phyloP scores from a whole-genome alignment of 2,888 invertebrate species.

The Proisotoma minuta region DNA sequence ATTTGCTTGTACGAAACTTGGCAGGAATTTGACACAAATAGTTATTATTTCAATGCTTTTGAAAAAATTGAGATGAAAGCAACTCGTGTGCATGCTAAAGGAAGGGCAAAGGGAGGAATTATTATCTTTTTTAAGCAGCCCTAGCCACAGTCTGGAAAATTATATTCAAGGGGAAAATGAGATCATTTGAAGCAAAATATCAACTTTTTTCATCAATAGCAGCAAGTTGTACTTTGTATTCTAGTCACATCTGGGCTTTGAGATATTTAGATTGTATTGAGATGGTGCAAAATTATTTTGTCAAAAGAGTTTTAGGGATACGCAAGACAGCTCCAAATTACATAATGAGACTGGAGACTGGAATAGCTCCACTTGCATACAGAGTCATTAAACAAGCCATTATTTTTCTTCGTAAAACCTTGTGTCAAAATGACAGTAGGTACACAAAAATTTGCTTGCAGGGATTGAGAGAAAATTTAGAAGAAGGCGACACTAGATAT shows the following conservation, averaged over 20 bases:
- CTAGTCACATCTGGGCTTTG: background rate
- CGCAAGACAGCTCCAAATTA: background rate
- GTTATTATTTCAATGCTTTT: background rate
- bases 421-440: background rate
- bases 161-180: background rate
- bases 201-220: background rate
- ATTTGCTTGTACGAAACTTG: slow-evolving; percentile 13
- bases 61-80: background rate
- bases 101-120: slow-evolving; percentile 17
- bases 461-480: background rate
- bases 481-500: background rate
- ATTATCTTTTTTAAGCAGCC: background rate
- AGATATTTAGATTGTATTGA: background rate
- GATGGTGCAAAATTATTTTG: background rate
- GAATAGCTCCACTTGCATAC: background rate
- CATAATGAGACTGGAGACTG: background rate
- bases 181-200: background rate
- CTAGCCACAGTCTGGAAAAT: background rate
- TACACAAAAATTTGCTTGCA: background rate
- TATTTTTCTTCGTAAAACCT: background rate
- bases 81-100: background rate
- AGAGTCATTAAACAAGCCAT: background rate
- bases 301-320: background rate
- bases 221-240: background rate
- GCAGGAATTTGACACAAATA: background rate